Evolutionary conservation across 1,140 invertebrate species (phyloP), one percentile per base, ranked within the genome.

Genomic region (Tribolium castaneum): DNA sequence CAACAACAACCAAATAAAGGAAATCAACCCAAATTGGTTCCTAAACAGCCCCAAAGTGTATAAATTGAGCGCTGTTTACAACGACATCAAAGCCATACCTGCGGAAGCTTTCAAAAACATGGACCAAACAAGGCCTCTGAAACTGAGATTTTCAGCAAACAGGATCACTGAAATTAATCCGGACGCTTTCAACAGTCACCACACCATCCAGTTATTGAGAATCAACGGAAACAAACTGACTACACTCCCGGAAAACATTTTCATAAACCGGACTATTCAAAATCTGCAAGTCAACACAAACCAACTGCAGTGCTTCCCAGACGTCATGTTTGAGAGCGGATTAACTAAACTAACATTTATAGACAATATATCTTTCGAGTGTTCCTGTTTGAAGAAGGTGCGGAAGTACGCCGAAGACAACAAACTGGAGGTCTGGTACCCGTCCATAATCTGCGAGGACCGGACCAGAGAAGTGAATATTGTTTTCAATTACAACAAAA

Each of bases 391-490:
- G 66, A 74, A 56, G 6, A 74, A 72, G 39, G 75, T 81, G 10
- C 70, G 56, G 16, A 34, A 80, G 7, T 81, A 75, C 12, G 76
- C 78, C 0, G 73, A 74, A 34, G 62, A 76, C 10, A 70, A 77
- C 12, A 50, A 70, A 25, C 35, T 81, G 7, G 30, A 70, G 6
- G 71, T 81, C 10, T 13, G 77, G 10, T 81, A 81, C 78, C 80
- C 80, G 1, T 72, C 80, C 4, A 80, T 81, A 16, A 81, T 81
- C 30, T 81, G 80, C 14, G 80, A 81, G 22, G 73, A 81, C 34
- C 75, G 73, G 51, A 16, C 9, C 9, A 78, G 35, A 50, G 76
- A 80, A 71, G 76, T 81, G 9, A 80, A 80, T 52, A 56, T 81
- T 5, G 80, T 81, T 14, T 80, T 76, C 62, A 81, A 78, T 72